A percentile compares a stretch with the other conserved stretches of the same genome.
These are phyloP conservation scores for Morpho helenor DNA, from an alignment of 2,888 invertebrate species.

Conservation along the genomic window DNA sequence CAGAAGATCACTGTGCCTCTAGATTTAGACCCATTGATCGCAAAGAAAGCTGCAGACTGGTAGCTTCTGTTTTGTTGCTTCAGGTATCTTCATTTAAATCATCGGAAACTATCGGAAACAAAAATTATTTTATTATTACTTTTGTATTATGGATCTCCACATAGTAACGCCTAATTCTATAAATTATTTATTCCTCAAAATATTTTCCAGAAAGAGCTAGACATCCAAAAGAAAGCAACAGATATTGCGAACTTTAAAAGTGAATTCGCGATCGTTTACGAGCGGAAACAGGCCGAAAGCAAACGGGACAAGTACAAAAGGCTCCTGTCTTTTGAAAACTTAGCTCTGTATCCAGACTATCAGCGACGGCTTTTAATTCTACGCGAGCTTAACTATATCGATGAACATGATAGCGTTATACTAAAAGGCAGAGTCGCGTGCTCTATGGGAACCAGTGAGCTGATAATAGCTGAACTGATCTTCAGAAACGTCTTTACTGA, in stretches of 20 bases:
- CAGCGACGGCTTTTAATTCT: conserved; percentile 88
- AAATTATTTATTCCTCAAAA: too few species aligned
- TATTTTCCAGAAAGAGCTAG: conserved; percentile 57
- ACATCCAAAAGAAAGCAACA: conserved; percentile 79
- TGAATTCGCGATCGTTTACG: conserved; percentile 87
- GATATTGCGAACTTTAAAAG: conserved; percentile 89
- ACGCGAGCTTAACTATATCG: conserved; percentile 84
- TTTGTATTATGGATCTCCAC: too few species aligned
- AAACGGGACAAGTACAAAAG: conserved; percentile 84
- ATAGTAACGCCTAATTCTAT: too few species aligned
- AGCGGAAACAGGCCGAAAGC: conserved; percentile 85
- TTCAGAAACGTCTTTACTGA: conserved; percentile 93
- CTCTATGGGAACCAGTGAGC: conserved; percentile 83
- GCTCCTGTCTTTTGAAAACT: conserved; percentile 89
- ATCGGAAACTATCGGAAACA: too few species aligned
- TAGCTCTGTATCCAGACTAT: conserved; percentile 94
- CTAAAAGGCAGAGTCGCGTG: conserved; percentile 70
- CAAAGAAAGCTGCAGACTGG: conserved; percentile 30
- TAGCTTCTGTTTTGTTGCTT: too few species aligned
- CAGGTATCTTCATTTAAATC: too few species aligned
- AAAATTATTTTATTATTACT: too few species aligned
- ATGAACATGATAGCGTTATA: conserved; percentile 69
- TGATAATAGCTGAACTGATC: conserved; percentile 96
- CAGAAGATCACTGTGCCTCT: conserved; percentile 81
- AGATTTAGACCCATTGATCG: conserved; percentile 85